A percentile compares a stretch with the other conserved stretches of the same genome.
phyloP scores from a whole-genome alignment of 2,113 vertebrate genomes.

The Cathartes aura region DNA sequence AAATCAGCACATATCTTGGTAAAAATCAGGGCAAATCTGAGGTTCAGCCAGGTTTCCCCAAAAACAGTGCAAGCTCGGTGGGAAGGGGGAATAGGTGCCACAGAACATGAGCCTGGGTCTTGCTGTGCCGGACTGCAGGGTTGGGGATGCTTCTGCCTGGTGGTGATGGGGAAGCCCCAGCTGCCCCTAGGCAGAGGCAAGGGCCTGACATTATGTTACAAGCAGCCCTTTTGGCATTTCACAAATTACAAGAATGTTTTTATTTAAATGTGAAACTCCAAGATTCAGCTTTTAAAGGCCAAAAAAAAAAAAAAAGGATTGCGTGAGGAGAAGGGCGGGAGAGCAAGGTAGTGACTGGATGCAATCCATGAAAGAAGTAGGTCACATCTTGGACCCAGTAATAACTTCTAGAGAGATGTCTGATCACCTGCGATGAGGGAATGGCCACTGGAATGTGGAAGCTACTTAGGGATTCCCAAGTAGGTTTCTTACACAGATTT shows the following conservation, averaged over 20 bases:
- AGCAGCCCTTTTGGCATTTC: not conserved
- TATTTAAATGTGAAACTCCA: not conserved
- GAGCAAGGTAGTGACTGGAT: not conserved
- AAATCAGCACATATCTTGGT: not conserved
- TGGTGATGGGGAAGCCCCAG: not conserved
- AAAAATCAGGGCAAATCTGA: not conserved
- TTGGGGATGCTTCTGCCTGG: fast-evolving
- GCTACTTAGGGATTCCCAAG: not conserved
- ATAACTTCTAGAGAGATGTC: not conserved
- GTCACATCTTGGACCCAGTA: not conserved
- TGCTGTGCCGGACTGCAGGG: not conserved
- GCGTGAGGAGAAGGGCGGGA: not conserved
- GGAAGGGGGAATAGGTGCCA: not conserved
- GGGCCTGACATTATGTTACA: no score
- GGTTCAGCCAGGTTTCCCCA: not conserved
- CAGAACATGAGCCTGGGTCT: not conserved
- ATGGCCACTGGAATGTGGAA: not conserved
- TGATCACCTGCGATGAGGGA: not conserved
- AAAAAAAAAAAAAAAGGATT: not conserved
- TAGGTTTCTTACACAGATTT: not conserved
- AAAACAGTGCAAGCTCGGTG: not conserved
- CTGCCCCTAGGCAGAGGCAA: not conserved
- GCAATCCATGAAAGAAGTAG: not conserved
- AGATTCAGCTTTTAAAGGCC: not conserved
- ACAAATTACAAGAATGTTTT: not conserved